Evolutionary conservation across 37 sponge, comb jelly and placozoan species (phyloP).

Genomic region (Theonella swinhoei): DNA sequence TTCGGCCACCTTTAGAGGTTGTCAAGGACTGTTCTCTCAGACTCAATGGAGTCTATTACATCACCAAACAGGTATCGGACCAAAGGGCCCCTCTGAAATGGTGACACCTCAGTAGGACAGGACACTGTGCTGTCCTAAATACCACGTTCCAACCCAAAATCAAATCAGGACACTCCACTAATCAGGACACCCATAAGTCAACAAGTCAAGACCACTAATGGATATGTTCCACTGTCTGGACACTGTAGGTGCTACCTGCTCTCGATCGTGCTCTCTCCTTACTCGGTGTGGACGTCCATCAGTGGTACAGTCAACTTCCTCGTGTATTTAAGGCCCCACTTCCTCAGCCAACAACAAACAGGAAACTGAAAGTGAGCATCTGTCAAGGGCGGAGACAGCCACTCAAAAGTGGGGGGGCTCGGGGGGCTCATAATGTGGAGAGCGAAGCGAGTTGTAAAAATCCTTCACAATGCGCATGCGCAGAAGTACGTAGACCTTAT

Average conservation of each 20-base stretch:
- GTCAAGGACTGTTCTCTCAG: conserved; percentile 47
- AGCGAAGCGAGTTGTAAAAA: too few relatives aligned
- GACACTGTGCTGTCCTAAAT: background rate
- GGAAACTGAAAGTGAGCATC: background rate
- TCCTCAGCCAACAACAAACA: background rate
- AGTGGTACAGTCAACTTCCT: conserved; percentile 47
- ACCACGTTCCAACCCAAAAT: background rate
- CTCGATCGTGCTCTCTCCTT: conserved; percentile 83
- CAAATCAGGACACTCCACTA: too few relatives aligned
- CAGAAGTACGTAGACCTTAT: background rate
- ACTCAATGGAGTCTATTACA: conserved; percentile 87
- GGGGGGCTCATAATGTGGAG: too few relatives aligned
- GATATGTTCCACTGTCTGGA: too few relatives aligned
- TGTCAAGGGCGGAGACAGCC: too few relatives aligned
- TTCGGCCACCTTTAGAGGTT: conserved; percentile 76
- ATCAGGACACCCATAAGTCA: too few relatives aligned
- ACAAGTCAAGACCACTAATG: too few relatives aligned
- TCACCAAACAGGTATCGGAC: conserved; percentile 82
- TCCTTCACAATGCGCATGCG: too few relatives aligned
- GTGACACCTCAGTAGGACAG: background rate
- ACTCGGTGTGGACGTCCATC: conserved; percentile 82
- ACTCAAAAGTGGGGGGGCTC: too few relatives aligned
- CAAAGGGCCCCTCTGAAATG: too few relatives aligned
- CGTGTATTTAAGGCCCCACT: conserved; percentile 9
- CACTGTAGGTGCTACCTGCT: conserved; percentile 84